phyloP scores from a whole-genome alignment of 2,888 invertebrate genomes.

The Phymatocera aterrima region DNA sequence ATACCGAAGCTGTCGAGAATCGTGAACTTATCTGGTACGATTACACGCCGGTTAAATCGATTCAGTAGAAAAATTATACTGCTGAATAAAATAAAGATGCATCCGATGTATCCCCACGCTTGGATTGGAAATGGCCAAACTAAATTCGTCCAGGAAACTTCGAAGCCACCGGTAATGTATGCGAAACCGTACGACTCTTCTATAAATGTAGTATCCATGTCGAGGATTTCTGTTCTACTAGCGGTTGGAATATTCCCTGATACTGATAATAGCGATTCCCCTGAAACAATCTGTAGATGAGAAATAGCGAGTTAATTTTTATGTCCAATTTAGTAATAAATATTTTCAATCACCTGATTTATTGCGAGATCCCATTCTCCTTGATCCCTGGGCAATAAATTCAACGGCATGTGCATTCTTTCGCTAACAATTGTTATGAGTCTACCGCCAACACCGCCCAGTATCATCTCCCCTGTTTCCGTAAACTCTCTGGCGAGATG shows the following conservation, averaged over 20 bases:
- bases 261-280: not conserved
- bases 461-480: not conserved
- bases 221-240: not conserved
- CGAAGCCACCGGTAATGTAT: not conserved
- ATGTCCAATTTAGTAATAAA: not conserved
- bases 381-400: not conserved
- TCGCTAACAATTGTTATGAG: not conserved
- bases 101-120: constrained; percentile 18
- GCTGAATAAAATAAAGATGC: not conserved
- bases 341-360: not conserved
- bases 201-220: not conserved
- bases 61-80: not conserved
- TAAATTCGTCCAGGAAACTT: constrained; percentile 31
- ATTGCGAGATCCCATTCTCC: not conserved
- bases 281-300: not conserved
- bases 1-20: constrained; percentile 13
- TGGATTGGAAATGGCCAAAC: not conserved
- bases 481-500: not conserved
- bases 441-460: not conserved
- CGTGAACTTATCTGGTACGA: not conserved
- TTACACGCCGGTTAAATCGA: not conserved
- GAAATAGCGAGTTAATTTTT: not conserved
- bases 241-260: constrained; percentile 18
- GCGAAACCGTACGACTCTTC: not conserved
- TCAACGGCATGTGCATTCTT: constrained; percentile 14